These are phyloP conservation scores for Ophion obscuratus DNA, from an alignment of 2,888 invertebrate species.

Conservation along the genomic window DNA sequence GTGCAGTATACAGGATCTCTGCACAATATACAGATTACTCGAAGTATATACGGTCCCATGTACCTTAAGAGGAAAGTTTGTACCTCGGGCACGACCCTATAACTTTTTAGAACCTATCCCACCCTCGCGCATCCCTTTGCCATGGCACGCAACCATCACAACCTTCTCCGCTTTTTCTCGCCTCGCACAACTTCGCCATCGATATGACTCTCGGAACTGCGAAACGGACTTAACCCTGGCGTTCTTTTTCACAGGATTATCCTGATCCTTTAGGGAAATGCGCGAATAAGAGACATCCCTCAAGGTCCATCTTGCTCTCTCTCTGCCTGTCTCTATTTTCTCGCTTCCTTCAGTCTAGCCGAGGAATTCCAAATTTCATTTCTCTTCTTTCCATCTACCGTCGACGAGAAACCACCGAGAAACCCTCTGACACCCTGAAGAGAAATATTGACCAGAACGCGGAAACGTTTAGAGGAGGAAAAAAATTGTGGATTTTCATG, in stretches of 20 bases:
- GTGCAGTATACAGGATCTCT: conserved; percentile 30
- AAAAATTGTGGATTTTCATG: no score
- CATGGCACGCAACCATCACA: conserved; percentile 44
- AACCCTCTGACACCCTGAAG: no score
- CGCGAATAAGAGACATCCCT: conserved; percentile 60
- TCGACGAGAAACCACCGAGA: no score
- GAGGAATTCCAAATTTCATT: not conserved
- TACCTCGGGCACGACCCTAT: conserved; percentile 65
- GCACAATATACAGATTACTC: conserved; percentile 27
- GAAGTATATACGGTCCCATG: conserved; percentile 36
- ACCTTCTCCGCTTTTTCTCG: conserved; percentile 36
- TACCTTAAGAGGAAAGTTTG: conserved; percentile 68
- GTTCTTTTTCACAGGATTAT: conserved; percentile 50
- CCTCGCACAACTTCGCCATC: conserved; percentile 49
- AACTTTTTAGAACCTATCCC: conserved; percentile 67
- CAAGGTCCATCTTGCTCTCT: not conserved
- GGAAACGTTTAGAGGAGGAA: no score
- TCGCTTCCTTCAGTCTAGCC: not conserved
- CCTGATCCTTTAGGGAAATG: conserved; percentile 49
- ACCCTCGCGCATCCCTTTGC: conserved; percentile 17
- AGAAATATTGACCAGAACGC: no score
- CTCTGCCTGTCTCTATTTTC: not conserved
- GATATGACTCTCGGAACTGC: conserved; percentile 45
- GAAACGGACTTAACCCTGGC: conserved; percentile 27
- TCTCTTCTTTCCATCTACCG: no score